These are phyloP conservation scores for Monarcha castaneiventris DNA, from an alignment of 2,113 vertebrate species.

Conservation along the genomic window DNA sequence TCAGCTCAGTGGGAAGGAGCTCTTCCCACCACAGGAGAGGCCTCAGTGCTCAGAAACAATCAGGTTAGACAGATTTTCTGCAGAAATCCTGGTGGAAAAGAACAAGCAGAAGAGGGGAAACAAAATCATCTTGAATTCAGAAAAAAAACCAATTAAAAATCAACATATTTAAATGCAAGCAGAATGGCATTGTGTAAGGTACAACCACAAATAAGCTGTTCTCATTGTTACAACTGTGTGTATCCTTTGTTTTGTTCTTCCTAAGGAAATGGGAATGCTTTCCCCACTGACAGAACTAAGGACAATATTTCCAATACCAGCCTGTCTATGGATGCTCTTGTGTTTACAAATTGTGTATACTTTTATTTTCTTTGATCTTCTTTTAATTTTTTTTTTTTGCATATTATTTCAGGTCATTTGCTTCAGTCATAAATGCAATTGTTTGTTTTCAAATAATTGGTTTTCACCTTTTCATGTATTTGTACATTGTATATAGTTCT, in stretches of 20 bases:
- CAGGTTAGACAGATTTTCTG: not conserved
- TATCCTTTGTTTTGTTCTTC: slow-evolving; percentile 49
- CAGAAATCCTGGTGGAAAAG: slow-evolving; percentile 42
- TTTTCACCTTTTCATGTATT: slow-evolving; percentile 69
- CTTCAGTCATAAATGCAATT: slow-evolving; percentile 74
- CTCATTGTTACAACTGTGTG: slow-evolving; percentile 22
- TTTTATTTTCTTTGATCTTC: slow-evolving; percentile 63
- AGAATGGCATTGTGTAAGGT: slow-evolving; percentile 55
- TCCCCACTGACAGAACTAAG: slow-evolving; percentile 61
- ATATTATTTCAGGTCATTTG: slow-evolving; percentile 74
- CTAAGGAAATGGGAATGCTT: slow-evolving; percentile 52
- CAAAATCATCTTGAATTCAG: slow-evolving; percentile 27
- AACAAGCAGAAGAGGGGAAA: slow-evolving; percentile 29
- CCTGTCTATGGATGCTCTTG: slow-evolving; percentile 73
- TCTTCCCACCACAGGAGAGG: slow-evolving; percentile 41
- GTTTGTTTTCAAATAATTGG: slow-evolving; percentile 68
- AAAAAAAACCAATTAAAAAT: not conserved
- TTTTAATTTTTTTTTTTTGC: slow-evolving; percentile 24
- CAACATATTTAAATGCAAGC: slow-evolving; percentile 18
- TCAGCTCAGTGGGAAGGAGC: slow-evolving; percentile 34
- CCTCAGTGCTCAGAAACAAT: slow-evolving; percentile 18
- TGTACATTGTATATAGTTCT: slow-evolving; percentile 78
- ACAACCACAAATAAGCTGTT: slow-evolving; percentile 53
- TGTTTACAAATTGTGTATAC: slow-evolving; percentile 80
- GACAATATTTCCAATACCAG: slow-evolving; percentile 68